A percentile compares a stretch with the other conserved stretches of the same genome.
Conservation (phyloP, 2,113 vertebrate genomes). For the Isichthys henryi region DNA sequence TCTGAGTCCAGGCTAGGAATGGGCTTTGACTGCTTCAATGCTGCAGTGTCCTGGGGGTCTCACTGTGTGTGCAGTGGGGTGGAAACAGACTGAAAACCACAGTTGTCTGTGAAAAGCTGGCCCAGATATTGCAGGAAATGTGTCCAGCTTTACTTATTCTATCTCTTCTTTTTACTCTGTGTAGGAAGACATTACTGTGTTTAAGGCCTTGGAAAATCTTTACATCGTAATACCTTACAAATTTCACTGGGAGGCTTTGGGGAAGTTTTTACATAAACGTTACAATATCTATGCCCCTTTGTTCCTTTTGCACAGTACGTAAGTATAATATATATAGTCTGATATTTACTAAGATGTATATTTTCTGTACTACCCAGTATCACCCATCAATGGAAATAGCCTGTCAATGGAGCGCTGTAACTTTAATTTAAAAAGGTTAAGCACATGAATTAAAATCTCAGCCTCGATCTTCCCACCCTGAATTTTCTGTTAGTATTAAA, state of each 20-base stretch:
- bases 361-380: background rate
- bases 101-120: background rate
- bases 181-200: background rate
- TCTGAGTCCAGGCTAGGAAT: too few species aligned
- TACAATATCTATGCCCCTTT: background rate
- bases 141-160: background rate
- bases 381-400: background rate
- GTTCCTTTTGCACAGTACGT: background rate
- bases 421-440: background rate
- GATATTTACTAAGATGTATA: background rate
- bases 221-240: background rate
- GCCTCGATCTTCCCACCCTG: background rate
- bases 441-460: background rate
- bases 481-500: background rate
- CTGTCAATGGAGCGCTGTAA: background rate
- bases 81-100: background rate
- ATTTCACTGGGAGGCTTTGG: background rate
- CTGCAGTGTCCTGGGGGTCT: background rate
- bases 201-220: background rate
- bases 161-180: background rate
- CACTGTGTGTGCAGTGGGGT: background rate
- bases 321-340: background rate
- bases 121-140: background rate
- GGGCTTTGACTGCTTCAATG: background rate
- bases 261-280: background rate